Conservation (phyloP, 2,797 vertebrate genomes). For the Leptatherina wallacei region DNA sequence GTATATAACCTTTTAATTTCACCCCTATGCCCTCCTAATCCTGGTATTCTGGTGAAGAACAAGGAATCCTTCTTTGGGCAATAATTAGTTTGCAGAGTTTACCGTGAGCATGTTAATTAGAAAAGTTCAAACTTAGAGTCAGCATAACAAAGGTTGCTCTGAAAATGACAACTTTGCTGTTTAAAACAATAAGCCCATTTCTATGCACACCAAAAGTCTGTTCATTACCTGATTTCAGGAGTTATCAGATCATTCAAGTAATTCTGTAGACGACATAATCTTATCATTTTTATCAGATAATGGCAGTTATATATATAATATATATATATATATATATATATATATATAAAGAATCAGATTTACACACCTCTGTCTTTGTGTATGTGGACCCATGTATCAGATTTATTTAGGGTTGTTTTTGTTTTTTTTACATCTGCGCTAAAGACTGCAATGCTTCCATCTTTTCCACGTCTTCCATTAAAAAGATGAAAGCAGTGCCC, state of each 20-base stretch:
- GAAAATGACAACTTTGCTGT: slow-evolving; percentile 35
- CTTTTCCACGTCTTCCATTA: no score
- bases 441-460: no score
- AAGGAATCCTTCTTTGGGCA: slow-evolving; percentile 48
- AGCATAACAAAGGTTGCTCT: slow-evolving; percentile 25
- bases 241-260: neutral
- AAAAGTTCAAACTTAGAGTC: slow-evolving; percentile 54
- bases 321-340: no score
- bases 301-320: no score
- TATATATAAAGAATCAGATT: neutral
- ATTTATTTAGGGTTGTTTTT: no score
- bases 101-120: slow-evolving; percentile 48
- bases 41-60: slow-evolving; percentile 26
- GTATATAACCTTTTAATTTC: slow-evolving; percentile 44
- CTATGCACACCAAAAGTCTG: slow-evolving; percentile 1
- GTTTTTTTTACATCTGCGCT: no score
- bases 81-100: slow-evolving; percentile 60
- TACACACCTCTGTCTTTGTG: slow-evolving; percentile 5
- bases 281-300: neutral
- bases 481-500: no score
- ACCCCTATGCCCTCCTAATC: slow-evolving; percentile 28
- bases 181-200: slow-evolving; percentile 21
- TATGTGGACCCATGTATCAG: neutral
- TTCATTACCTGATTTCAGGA: no score
- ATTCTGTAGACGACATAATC: neutral